A percentile compares a stretch with the other conserved stretches of the same genome.
Evolutionary conservation across 2,113 vertebrate genomes (phyloP).

Genomic region (Tachuris rubrigastra): DNA sequence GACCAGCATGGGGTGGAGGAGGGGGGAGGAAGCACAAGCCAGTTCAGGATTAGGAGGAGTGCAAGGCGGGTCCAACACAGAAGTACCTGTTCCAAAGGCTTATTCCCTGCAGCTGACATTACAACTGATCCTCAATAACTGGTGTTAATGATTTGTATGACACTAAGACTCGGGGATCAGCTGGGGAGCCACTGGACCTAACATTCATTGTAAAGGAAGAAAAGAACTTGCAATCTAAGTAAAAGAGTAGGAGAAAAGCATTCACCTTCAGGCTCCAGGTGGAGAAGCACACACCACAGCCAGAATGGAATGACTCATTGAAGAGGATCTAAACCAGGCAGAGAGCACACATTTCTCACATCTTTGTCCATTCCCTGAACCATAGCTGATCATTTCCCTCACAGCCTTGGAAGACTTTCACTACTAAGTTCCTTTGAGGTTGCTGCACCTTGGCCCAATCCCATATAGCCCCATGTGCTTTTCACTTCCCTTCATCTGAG

Average conservation of each 20-base stretch:
- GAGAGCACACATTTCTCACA: background rate
- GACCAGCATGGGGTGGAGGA: background rate
- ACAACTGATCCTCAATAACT: background rate
- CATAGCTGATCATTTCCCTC: background rate
- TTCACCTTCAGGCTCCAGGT: background rate
- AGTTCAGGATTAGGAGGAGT: background rate
- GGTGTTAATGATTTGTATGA: background rate
- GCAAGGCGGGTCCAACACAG: background rate
- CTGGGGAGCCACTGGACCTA: background rate
- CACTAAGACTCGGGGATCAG: background rate
- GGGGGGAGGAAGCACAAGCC: background rate
- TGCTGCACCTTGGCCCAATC: background rate
- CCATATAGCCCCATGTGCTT: background rate
- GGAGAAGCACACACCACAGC: background rate
- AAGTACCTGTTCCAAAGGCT: background rate
- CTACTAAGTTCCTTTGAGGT: background rate
- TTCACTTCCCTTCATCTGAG: background rate
- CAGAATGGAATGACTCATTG: background rate
- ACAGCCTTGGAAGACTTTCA: background rate
- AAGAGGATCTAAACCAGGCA: background rate
- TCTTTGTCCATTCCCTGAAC: background rate
- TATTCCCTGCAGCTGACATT: background rate
- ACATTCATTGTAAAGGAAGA: background rate
- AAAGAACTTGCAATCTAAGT: background rate
- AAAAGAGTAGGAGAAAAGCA: background rate